phyloP scores from a whole-genome alignment of 23 tunicate genomes.

The Phallusia fumigata region DNA sequence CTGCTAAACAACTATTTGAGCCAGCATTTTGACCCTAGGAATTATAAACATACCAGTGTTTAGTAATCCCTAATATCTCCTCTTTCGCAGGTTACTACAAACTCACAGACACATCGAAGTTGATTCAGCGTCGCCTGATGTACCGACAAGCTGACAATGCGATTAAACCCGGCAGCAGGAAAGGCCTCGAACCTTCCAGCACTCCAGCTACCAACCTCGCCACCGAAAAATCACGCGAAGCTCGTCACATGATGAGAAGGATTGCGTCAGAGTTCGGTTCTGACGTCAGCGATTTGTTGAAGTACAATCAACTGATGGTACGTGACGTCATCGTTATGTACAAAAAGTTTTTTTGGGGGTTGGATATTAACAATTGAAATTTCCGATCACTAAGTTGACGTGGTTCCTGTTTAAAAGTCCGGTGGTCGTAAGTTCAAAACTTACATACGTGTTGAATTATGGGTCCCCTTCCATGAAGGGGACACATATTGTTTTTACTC shows the following conservation, averaged over 20 bases:
- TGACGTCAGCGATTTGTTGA: slow-evolving; percentile 83
- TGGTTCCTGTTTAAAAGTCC: too few species aligned
- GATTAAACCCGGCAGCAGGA: slow-evolving; percentile 11
- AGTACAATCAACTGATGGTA: slow-evolving; percentile 95
- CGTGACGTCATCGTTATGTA: not conserved
- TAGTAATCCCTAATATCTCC: too few species aligned
- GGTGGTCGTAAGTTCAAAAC: too few species aligned
- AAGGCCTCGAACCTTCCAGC: not conserved
- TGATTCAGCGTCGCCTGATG: slow-evolving; percentile 73
- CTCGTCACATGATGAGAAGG: slow-evolving; percentile 88
- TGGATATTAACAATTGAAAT: too few species aligned
- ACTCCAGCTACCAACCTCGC: slow-evolving; percentile 29
- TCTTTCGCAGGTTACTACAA: slow-evolving; percentile 74
- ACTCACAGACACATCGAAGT: slow-evolving; percentile 62
- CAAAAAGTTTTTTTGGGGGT: not conserved
- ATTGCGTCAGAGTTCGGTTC: slow-evolving; percentile 90
- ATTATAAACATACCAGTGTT: too few species aligned
- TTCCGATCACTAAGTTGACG: too few species aligned
- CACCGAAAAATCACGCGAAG: slow-evolving; percentile 77
- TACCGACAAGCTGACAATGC: slow-evolving; percentile 83
- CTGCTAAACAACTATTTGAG: too few species aligned
- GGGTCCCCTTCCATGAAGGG: too few species aligned
- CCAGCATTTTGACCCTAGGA: too few species aligned
- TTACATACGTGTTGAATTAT: too few species aligned
- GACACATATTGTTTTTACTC: too few species aligned